Base-by-base conservation (phyloP, 2,888 invertebrate genomes). In the Drosophila barbarae region DNA sequence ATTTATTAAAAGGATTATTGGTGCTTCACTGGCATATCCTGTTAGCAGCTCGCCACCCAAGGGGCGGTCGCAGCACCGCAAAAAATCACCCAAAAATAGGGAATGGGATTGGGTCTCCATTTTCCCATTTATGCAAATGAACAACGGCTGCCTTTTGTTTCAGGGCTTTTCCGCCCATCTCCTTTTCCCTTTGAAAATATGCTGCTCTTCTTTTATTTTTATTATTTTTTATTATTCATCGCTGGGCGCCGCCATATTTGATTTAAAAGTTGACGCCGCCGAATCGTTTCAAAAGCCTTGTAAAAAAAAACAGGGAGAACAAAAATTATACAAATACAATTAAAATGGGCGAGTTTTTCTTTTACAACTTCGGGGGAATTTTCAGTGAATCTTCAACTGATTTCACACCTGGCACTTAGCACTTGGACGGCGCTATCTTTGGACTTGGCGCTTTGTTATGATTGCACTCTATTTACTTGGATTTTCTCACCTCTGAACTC, bases 1-100 rank as follows among this genome's bases (percentile, higher is more conserved):
- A 87, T 87, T 88, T 87, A 87, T 85, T 85, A 86, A 87, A 87
- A 87, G 87, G 86, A 88, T 87, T 87, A 88, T 87, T 87, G 87
- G 83, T 86, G 86, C 83, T 87, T 85, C 78, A 79, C 85, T 77
- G 81, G 68, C 72, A 78, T 81, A 86, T 87, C 87, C 88, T 87
- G 88, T 84, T 78, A 81, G 85, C 85, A 81, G 85, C 85, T 38
- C 15, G 74, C 70, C 44, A 21, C 44, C 21, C 42, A 36, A 2
- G 13, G 41, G 18, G 38, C 23, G 2, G n/a, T 13, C 13, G 34
- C 41, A 23, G 34, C 41, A 23, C 12, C 15, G 12, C 12, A 46
- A 46, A 30, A 46, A 15, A 35, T 13, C 39, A 47, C 47, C 21
- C 50, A 30, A 30, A 47, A 47, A 38, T 3, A 9, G 23, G 8